Base-by-base conservation (phyloP, 92 coral and sea anemone species). In the Micromussa lordhowensis region DNA sequence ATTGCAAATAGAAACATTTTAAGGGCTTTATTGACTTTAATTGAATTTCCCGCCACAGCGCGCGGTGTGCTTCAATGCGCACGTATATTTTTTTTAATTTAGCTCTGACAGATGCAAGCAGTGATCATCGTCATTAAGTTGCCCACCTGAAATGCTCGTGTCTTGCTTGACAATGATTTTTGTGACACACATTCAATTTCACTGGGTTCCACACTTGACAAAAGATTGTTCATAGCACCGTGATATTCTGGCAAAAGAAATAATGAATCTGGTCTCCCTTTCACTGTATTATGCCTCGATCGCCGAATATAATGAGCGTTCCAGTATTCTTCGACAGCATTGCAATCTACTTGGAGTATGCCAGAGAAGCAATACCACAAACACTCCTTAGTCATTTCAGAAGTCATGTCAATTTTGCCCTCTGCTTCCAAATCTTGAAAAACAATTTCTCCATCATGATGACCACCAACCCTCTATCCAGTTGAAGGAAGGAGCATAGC, bases 381-480 rank as follows among this genome's bases (percentile, higher is more conserved):
- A 55, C 87, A 89, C 59, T 76, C 91, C 74, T 72, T 85, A 58
- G 69, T 61, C 61, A 85, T 36, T 69, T 88, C 87, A 9, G 86
- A 87, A 28, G 91, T 61, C 68, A 72, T 85, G 69, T 91, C 92
- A 68, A 93, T 48, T 57, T 80, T 82, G 68, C 91, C 89, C 55
- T 87, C 80, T 3, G 89, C 85, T 75, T 90, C 90, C 77, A 90
- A 80, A 70, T 93, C 95, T 75, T 49, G 61, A 85, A 88, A 93
- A 72, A 87, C n/a, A 85, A 79, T 87, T 91, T 73, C 93, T 78
- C 94, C 92, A 93, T 91, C 93, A 91, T 49, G 87, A 34, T 32
- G 88, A 88, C n/a, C 94, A 93, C 96, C 96, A 91, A 57, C 92
- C 91, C 84, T 93, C 94, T 32, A 93, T 91, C 29, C 92, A n/a